These are phyloP conservation scores for Drosophila percnosoma DNA, from an alignment of 2,888 invertebrate genomes.

Conservation along the genomic window DNA sequence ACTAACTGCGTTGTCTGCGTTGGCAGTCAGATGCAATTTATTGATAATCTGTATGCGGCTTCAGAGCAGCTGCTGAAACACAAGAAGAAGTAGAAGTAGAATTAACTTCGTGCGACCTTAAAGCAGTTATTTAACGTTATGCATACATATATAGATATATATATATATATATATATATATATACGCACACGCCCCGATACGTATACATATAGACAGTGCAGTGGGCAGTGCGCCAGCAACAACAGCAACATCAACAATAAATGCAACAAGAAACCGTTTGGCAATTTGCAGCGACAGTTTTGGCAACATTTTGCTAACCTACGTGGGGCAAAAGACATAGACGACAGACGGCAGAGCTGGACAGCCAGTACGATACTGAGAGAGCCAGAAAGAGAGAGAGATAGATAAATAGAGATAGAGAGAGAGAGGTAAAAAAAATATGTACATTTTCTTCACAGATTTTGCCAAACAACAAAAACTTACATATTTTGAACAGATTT, in stretches of 20 bases:
- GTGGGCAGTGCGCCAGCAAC: constrained; percentile 34
- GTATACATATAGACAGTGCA: constrained; percentile 5
- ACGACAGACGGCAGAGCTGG: not conserved
- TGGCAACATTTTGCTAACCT: constrained; percentile 64
- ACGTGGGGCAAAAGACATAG: not conserved
- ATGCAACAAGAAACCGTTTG: constrained; percentile 46
- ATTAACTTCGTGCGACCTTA: constrained; percentile 62
- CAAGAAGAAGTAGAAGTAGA: constrained; percentile 18
- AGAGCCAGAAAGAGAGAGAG: not conserved
- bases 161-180: constrained; percentile 20
- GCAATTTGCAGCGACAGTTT: constrained; percentile 75
- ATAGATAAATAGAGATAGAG: not conserved
- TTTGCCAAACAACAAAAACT: not conserved
- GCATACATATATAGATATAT: constrained; percentile 45
- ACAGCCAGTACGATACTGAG: not conserved
- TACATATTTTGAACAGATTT: not conserved
- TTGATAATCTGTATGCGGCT: constrained; percentile 73
- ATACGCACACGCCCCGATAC: constrained; percentile 3
- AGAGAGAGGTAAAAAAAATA: not conserved
- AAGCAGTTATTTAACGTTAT: constrained; percentile 62
- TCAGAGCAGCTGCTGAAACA: constrained; percentile 24
- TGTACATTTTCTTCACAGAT: not conserved
- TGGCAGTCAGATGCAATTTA: constrained; percentile 79
- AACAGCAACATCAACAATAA: constrained; percentile 19
- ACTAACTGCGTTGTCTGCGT: constrained; percentile 57